Evolutionary conservation across 2,888 invertebrate species (phyloP).

Genomic region (Arge pagana): DNA sequence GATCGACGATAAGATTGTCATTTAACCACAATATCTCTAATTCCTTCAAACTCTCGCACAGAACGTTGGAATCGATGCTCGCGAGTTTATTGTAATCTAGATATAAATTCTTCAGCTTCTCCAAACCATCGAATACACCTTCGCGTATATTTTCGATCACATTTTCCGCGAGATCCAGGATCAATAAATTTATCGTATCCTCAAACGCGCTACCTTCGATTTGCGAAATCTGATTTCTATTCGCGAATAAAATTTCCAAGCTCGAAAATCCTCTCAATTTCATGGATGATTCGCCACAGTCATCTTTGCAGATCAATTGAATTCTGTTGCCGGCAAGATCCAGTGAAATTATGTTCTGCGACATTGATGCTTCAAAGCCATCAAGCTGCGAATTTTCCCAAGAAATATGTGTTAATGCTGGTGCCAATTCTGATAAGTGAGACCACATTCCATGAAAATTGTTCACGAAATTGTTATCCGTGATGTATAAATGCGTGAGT

Average conservation of each 20-base stretch:
- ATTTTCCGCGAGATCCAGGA: constrained; percentile 40
- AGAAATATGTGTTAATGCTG: constrained; percentile 39
- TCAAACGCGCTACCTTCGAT: constrained; percentile 41
- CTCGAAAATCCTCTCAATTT: constrained; percentile 35
- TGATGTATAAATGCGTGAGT: constrained; percentile 42
- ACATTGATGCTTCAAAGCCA: constrained; percentile 32
- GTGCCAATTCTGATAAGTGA: constrained; percentile 34
- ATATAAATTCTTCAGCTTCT: no score
- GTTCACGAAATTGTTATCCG: constrained; percentile 38
- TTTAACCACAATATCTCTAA: no score
- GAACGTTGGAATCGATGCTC: no score
- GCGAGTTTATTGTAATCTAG: no score
- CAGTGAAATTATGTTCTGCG: constrained; percentile 34
- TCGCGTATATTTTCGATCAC: no score
- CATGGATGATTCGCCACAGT: constrained; percentile 33
- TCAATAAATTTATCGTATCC: constrained; percentile 35
- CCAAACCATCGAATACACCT: no score
- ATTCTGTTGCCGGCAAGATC: constrained; percentile 42
- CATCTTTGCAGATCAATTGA: constrained; percentile 35
- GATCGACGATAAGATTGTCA: no score
- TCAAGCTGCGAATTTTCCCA: constrained; percentile 40
- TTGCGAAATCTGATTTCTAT: constrained; percentile 34
- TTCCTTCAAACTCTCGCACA: no score
- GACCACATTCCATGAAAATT: constrained; percentile 35
- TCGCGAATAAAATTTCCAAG: constrained; percentile 37